phyloP scores from a whole-genome alignment of 2,797 vertebrate genomes.

The Danionella dracula region DNA sequence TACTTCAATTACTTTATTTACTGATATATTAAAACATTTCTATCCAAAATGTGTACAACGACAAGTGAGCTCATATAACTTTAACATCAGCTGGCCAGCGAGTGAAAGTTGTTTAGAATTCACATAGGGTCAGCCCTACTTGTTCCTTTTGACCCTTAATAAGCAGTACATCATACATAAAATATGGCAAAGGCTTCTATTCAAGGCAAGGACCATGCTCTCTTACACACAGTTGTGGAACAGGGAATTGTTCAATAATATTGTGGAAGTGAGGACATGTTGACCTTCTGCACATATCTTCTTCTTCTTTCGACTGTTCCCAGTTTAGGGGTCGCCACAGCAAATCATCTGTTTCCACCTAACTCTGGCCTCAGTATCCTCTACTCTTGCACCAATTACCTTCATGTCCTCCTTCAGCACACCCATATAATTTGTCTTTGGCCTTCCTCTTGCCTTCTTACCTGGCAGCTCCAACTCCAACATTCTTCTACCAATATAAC shows the following conservation, averaged over 20 bases:
- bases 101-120: background rate
- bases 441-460: too few relatives aligned
- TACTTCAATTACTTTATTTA: too few relatives aligned
- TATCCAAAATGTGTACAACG: too few relatives aligned
- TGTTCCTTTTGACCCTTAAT: background rate
- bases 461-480: too few relatives aligned
- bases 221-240: background rate
- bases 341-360: too few relatives aligned
- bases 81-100: background rate
- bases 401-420: too few relatives aligned
- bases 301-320: background rate
- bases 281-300: background rate
- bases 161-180: constrained; percentile 36
- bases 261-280: background rate
- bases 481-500: too few relatives aligned
- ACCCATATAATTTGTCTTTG: too few relatives aligned
- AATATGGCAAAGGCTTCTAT: constrained; percentile 42
- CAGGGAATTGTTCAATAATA: background rate
- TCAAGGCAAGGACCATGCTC: constrained; percentile 4
- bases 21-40: too few relatives aligned
- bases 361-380: too few relatives aligned
- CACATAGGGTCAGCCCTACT: background rate
- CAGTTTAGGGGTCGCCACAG: too few relatives aligned
- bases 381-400: too few relatives aligned
- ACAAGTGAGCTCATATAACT: constrained; percentile 14